These are phyloP conservation scores for Lethrus apterus DNA, from an alignment of 1,140 invertebrate genomes.

Conservation along the genomic window DNA sequence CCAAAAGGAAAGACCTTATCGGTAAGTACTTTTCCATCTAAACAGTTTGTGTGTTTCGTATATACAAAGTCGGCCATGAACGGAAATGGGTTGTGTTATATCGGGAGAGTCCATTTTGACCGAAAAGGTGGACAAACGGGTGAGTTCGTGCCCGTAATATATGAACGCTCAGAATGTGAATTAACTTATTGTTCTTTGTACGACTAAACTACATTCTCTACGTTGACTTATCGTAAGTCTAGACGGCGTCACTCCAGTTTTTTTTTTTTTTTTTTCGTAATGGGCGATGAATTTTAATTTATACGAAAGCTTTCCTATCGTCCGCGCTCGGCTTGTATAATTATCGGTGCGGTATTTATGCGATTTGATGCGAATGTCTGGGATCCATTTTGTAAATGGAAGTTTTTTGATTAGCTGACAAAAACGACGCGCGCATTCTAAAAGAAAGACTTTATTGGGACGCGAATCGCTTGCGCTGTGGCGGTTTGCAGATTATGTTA, in stretches of 20 bases:
- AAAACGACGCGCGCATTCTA: conserved; percentile 6
- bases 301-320: too few relatives aligned
- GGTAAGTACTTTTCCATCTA: not conserved
- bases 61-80: conserved; percentile 8
- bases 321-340: too few relatives aligned
- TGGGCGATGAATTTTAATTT: too few relatives aligned
- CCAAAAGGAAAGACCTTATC: not conserved
- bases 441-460: conserved; percentile 5
- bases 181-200: too few relatives aligned
- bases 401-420: not conserved
- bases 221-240: not conserved
- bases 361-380: not conserved
- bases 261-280: conserved; percentile 4
- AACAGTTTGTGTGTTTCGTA: conserved; percentile 3
- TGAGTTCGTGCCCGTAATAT: not conserved
- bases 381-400: conserved; percentile 6
- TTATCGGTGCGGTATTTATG: not conserved
- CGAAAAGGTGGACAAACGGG: conserved; percentile 1
- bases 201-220: not conserved
- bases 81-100: conserved; percentile 13
- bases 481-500: not conserved
- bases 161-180: conserved; percentile 4
- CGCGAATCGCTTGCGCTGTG: conserved; percentile 6
- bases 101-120: conserved; percentile 3
- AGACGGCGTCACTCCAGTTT: not conserved